Percentiles rank a stretch among this genome's conserved stretches.
Conservation (phyloP, 2,797 vertebrate genomes). For the Periophthalmus magnuspinnatus region DNA sequence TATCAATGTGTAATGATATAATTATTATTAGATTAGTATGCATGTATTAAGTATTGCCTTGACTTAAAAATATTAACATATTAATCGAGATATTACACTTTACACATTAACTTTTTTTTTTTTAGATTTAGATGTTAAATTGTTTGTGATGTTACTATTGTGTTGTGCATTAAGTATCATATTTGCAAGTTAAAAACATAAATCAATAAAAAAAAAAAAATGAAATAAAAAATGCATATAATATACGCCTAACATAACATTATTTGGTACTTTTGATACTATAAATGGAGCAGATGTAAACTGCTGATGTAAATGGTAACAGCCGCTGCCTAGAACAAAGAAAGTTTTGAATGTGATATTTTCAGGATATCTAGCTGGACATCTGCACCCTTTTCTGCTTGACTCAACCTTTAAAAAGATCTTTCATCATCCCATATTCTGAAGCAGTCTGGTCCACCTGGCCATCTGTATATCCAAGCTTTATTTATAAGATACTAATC, state of each 20-base stretch:
- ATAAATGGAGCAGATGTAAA: background rate
- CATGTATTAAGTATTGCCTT: too few species aligned
- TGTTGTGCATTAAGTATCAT: too few species aligned
- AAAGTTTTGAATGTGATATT: slow-evolving; percentile 38
- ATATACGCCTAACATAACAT: background rate
- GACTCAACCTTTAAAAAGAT: slow-evolving; percentile 67
- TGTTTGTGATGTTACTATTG: too few species aligned
- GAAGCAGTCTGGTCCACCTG: slow-evolving; percentile 35
- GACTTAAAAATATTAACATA: background rate
- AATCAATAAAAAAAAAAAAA: too few species aligned
- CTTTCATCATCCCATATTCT: slow-evolving; percentile 67
- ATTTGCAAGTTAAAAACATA: too few species aligned
- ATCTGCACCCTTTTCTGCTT: slow-evolving; percentile 79
- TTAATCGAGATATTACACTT: background rate
- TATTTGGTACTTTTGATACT: background rate
- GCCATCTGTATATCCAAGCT: slow-evolving; percentile 17
- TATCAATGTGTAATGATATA: background rate
- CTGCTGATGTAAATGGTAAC: background rate
- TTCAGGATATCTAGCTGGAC: slow-evolving; percentile 54
- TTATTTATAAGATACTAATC: slow-evolving; percentile 30
- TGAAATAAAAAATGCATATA: too few species aligned
- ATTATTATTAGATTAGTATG: background rate
- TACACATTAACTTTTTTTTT: background rate
- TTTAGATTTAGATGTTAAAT: too few species aligned
- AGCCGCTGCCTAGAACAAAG: background rate